phyloP scores from a whole-genome alignment of 2,113 vertebrate genomes.

The Cebus imitator region DNA sequence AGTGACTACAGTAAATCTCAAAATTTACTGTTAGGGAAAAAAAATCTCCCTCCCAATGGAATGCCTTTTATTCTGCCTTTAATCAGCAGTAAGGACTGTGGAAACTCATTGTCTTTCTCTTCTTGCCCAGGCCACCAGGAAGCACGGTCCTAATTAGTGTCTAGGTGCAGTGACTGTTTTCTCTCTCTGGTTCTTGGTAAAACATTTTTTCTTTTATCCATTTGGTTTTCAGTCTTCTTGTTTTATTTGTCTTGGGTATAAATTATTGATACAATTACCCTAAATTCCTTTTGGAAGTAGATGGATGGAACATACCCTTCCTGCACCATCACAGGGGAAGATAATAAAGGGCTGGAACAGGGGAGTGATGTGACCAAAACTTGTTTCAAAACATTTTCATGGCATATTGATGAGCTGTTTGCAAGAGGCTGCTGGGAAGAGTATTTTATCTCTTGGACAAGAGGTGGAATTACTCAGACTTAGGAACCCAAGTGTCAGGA shows the following conservation, averaged over 20 bases:
- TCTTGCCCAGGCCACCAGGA: background rate
- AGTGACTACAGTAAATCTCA: background rate
- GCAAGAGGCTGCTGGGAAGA: background rate
- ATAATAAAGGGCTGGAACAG: background rate
- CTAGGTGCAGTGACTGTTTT: background rate
- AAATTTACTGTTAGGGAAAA: background rate
- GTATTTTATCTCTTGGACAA: background rate
- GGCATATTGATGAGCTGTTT: background rate
- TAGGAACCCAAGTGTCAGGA: background rate
- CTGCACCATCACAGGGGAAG: background rate
- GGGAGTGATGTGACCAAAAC: background rate
- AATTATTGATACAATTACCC: background rate
- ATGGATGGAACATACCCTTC: background rate
- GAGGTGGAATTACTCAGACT: background rate
- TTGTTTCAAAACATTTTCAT: background rate
- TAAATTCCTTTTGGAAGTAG: constrained; percentile 2
- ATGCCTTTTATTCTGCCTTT: constrained; percentile 6
- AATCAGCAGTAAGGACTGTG: background rate
- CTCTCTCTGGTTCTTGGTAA: background rate
- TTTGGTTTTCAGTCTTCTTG: background rate
- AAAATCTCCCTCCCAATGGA: background rate
- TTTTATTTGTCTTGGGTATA: constrained; percentile 3
- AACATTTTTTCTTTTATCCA: background rate
- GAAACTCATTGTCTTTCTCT: background rate
- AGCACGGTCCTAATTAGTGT: background rate